Evolutionary conservation across 2,113 vertebrate genomes (phyloP), one percentile per base, ranked within the genome.

Genomic region (Epinephelus cyanopodus): DNA sequence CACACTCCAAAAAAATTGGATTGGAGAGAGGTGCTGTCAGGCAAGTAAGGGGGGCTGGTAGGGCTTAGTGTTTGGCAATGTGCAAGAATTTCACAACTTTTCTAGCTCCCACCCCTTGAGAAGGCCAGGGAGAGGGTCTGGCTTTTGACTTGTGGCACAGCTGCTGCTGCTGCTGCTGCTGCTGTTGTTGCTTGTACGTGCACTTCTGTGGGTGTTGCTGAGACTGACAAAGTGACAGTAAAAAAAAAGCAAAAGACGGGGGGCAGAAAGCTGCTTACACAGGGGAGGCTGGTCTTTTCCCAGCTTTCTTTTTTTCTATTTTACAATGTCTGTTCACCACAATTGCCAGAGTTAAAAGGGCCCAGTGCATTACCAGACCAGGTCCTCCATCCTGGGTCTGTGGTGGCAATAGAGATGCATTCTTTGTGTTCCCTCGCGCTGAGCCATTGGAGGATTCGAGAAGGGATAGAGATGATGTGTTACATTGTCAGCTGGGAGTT

Each of bases 41-140:
- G 77, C 86, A 84, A 70, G 48, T 56, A 71, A 68, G 58, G 42
- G 69, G 87, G 85, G 73, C 71, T 79, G 54, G 66, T 21, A 70
- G 78, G 74, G 84, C 79, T 89, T 85, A 77, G 74, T 88, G 87
- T 90, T 90, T 94, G 94, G 93, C 90, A 91, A 82, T 63, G 83
- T 90, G 87, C 77, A 87, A 90, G 89, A 93, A 92, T 93, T 95
- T 95, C 91, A 92, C 92, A 94, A 95, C 87, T 93, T 82, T 72
- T 92, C 76, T 53, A 60, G 86, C 89, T 94, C 85, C 88, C 88
- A 88, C 89, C 86, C 86, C 68, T 90, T 81, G 73, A 86, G 74
- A 91, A 85, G 86, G 81, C 84, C 61, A 65, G 62, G 58, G 72
- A 92, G 81, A 84, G 85, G 92, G 89, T 91, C 92, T 53, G 86